A percentile compares a stretch with the other conserved stretches of the same genome.
Evolutionary conservation across 2,113 vertebrate genomes (phyloP).

Genomic region (Willisornis vidua): DNA sequence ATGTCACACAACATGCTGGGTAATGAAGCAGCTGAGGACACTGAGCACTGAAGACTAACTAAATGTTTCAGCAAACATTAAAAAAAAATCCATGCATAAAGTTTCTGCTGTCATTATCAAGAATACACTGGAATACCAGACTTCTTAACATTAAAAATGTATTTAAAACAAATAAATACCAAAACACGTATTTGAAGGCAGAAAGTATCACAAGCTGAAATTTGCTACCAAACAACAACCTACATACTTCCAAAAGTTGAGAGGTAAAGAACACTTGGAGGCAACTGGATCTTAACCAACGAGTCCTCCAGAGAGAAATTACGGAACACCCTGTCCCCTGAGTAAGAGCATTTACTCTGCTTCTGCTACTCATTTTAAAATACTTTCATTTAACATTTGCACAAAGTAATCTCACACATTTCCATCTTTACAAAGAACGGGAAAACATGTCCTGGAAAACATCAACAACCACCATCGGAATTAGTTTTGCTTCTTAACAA

Average conservation of each 20-base stretch:
- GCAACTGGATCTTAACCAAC: neutral
- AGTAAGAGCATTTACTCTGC: neutral
- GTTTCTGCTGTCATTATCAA: neutral
- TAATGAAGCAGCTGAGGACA: neutral
- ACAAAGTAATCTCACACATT: neutral
- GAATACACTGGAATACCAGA: neutral
- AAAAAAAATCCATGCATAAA: neutral
- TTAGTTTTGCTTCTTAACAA: neutral
- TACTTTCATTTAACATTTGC: neutral
- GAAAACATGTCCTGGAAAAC: neutral
- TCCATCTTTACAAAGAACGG: neutral
- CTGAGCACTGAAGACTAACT: neutral
- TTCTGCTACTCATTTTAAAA: neutral
- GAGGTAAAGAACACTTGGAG: neutral
- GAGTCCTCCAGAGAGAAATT: neutral
- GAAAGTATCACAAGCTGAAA: neutral
- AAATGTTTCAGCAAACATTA: neutral
- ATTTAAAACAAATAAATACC: neutral
- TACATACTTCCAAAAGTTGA: neutral
- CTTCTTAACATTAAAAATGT: neutral
- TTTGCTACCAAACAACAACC: neutral
- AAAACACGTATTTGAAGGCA: neutral
- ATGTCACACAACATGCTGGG: accelerated
- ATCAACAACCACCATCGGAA: neutral
- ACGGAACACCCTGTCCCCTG: accelerated